These are phyloP conservation scores for Drosophila paulistorum DNA, from an alignment of 1,140 invertebrate genomes.

Conservation along the genomic window DNA sequence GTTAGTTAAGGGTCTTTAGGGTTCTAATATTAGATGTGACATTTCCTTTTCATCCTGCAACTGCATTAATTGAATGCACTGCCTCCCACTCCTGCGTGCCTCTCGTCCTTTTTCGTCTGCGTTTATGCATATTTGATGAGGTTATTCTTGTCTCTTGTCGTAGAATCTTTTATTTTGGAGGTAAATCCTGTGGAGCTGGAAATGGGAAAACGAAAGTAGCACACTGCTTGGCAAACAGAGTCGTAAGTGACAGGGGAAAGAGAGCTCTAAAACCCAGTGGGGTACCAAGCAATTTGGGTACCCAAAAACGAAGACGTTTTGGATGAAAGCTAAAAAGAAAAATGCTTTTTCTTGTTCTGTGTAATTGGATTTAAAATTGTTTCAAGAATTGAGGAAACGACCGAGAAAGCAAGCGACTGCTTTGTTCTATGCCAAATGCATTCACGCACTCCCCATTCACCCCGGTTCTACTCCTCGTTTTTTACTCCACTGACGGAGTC, in stretches of 20 bases:
- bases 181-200: conserved; percentile 19
- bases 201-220: conserved; percentile 47
- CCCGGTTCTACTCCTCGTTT: neutral
- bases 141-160: conserved; percentile 61
- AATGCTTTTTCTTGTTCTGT: conserved; percentile 70
- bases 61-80: conserved; percentile 41
- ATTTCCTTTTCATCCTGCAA: conserved; percentile 12
- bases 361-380: conserved; percentile 79
- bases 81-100: neutral
- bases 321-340: conserved; percentile 62
- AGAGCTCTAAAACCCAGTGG: conserved; percentile 32
- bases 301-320: conserved; percentile 53
- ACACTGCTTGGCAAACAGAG: conserved; percentile 47
- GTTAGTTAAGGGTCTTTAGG: conserved; percentile 56
- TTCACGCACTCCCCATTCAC: conserved; percentile 4
- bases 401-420: conserved; percentile 34
- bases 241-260: conserved; percentile 30
- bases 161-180: conserved; percentile 28
- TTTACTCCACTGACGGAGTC: neutral
- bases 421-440: conserved; percentile 54
- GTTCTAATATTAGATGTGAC: neutral
- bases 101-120: conserved; percentile 57
- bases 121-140: conserved; percentile 66
- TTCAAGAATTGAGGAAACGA: conserved; percentile 51
- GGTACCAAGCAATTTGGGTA: conserved; percentile 61